Conservation (phyloP, 1,140 invertebrate genomes). For the Oreohelix idahoensis region DNA sequence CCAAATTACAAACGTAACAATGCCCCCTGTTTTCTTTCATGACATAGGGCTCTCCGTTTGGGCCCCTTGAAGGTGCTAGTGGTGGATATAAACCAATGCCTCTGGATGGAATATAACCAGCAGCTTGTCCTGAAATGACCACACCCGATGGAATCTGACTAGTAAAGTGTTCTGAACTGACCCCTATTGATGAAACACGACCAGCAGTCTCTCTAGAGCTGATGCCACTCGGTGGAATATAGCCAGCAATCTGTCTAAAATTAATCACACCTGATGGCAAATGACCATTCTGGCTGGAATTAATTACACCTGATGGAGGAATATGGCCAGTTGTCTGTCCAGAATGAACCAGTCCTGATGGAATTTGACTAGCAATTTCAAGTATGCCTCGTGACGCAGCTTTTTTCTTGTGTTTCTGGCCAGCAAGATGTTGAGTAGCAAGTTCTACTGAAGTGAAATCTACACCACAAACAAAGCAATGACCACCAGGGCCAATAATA, state of each 20-base stretch:
- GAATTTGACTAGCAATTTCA: background rate
- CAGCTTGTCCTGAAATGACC: background rate
- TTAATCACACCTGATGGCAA: background rate
- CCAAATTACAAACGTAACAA: constrained; percentile 54
- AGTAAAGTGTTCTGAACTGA: background rate
- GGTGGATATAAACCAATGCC: background rate
- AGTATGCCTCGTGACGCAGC: background rate
- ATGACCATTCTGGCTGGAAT: too few species aligned
- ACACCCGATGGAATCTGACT: background rate
- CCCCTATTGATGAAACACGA: background rate
- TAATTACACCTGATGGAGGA: background rate
- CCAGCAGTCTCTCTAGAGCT: background rate
- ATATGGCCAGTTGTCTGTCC: background rate
- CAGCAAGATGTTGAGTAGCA: constrained; percentile 51
- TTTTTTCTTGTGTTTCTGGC: constrained; percentile 49
- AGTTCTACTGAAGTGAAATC: constrained; percentile 51
- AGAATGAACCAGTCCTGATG: background rate
- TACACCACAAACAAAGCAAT: constrained; percentile 53
- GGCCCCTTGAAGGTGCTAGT: background rate
- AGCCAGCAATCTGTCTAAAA: background rate
- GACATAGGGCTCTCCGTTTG: constrained; percentile 2
- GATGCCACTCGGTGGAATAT: too few species aligned
- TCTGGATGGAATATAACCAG: background rate
- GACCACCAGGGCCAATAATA: constrained; percentile 45
- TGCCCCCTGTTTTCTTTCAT: constrained; percentile 4